Evolutionary conservation across 2,113 vertebrate genomes (phyloP), one percentile per base, ranked within the genome.

Genomic region (Lophura nycthemera): DNA sequence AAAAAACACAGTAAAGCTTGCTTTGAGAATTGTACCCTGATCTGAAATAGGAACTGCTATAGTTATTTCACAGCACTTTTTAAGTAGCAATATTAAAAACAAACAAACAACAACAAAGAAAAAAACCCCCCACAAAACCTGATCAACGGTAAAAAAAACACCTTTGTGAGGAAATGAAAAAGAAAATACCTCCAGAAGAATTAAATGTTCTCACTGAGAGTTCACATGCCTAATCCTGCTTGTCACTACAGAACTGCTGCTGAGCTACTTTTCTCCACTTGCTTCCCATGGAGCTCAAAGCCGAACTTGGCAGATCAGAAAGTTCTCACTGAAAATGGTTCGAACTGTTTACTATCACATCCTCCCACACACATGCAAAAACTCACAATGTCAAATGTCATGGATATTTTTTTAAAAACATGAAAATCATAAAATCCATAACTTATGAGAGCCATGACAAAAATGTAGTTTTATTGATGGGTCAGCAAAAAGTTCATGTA

Each of bases 201-300:
- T 64, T 34, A 82, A 19, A 85, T 63, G 25, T 88, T 93, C 76
- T 96, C 66, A 83, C 69, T 91, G 70, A 73, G 47, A 93, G 43
- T 67, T 78, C 0, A 0, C 90, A 91, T 90, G 85, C 70, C 71
- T 96, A 86, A 90, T 96, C 50, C 92, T 86, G 36, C 69, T 78
- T 96, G 94, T 94, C 82, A 96, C 72, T 84, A 74, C 11, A 65
- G 52, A 96, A 92, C 77, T 87, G 64, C 89, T 89, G 92, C 80
- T 93, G 76, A 80, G 84, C 94, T 88, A 63, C 89, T 88, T 56
- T 84, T 94, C 85, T 89, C 45, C 64, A 61, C 80, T 93, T 69
- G 43, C 90, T 94, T 96, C 94, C 85, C 87, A 92, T 83, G 79
- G 69, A 95, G 76, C 85, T 86, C 69, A 94, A 90, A 83, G 72